Evolutionary conservation across 1,140 invertebrate species (phyloP).

Genomic region (Oncopeltus fasciatus): DNA sequence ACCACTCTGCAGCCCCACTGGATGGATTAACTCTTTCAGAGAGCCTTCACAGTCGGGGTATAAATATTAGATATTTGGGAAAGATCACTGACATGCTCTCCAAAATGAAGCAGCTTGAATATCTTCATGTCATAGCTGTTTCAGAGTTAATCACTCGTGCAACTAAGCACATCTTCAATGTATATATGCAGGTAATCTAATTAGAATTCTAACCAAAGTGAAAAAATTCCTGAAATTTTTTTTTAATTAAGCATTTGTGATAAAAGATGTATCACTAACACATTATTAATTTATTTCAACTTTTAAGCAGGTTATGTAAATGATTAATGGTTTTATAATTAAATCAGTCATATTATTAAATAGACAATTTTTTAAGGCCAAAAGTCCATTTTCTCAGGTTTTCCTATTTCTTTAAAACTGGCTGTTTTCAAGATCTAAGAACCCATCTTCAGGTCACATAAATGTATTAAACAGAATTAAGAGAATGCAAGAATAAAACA

Average conservation of each 20-base stretch:
- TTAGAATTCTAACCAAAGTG: too few species aligned
- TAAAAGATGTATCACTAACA: background rate
- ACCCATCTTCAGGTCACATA: too few species aligned
- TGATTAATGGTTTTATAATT: background rate
- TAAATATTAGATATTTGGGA: conserved; percentile 92
- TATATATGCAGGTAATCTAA: conserved; percentile 62
- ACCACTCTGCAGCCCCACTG: conserved; percentile 83
- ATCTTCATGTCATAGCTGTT: conserved; percentile 75
- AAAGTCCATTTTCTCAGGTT: too few species aligned
- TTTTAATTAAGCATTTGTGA: background rate
- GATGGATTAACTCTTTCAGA: conserved; percentile 90
- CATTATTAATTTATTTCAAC: background rate
- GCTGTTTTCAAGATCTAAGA: too few species aligned
- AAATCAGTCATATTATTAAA: too few species aligned
- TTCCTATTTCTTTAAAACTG: too few species aligned
- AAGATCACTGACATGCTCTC: conserved; percentile 64
- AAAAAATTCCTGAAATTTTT: too few species aligned
- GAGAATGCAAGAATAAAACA: too few species aligned
- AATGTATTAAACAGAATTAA: too few species aligned
- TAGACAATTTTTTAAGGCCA: too few species aligned
- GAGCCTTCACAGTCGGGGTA: conserved; percentile 81
- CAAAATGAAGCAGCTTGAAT: conserved; percentile 66
- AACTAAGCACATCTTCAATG: conserved; percentile 85
- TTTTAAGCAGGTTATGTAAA: background rate
- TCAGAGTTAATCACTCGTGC: conserved; percentile 73